phyloP scores from a whole-genome alignment of 2,888 invertebrate genomes.

The Zaprionus bogoriensis region DNA sequence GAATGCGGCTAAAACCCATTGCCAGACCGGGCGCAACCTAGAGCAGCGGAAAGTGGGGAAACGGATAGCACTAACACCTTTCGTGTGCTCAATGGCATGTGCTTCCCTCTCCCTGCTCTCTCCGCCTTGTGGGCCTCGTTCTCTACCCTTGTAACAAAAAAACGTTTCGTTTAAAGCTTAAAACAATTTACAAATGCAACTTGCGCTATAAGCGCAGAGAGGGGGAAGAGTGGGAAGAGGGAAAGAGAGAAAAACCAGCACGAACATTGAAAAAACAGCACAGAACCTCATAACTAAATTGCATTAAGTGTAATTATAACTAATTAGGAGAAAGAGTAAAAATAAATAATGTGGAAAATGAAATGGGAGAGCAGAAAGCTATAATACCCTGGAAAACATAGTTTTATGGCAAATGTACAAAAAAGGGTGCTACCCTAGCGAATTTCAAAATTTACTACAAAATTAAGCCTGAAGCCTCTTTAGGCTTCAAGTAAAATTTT shows the following conservation, averaged over 20 bases:
- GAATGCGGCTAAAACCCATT: conserved; percentile 28
- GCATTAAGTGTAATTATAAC: conserved; percentile 82
- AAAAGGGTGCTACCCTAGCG: too few relatives aligned
- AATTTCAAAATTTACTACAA: too few relatives aligned
- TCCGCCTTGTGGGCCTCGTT: neutral
- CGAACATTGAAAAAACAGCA: conserved; percentile 56
- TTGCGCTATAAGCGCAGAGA: conserved; percentile 36
- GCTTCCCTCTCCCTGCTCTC: neutral
- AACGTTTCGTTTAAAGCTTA: conserved; percentile 35
- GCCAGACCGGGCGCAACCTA: conserved; percentile 46
- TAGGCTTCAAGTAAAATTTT: too few relatives aligned
- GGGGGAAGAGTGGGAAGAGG: neutral
- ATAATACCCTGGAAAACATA: conserved; percentile 13
- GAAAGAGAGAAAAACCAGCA: conserved; percentile 46
- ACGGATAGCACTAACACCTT: conserved; percentile 67
- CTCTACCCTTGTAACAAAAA: conserved; percentile 62
- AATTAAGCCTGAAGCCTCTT: too few relatives aligned
- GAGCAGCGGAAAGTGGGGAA: conserved; percentile 9
- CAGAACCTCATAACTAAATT: conserved; percentile 77
- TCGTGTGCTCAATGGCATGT: conserved; percentile 37
- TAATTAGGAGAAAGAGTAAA: conserved; percentile 68
- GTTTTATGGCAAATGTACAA: too few relatives aligned
- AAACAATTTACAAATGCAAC: conserved; percentile 53
- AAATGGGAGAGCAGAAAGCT: conserved; percentile 5
- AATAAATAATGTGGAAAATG: conserved; percentile 33